phyloP scores from a whole-genome alignment of 2,797 vertebrate genomes.

The Brotula barbata region DNA sequence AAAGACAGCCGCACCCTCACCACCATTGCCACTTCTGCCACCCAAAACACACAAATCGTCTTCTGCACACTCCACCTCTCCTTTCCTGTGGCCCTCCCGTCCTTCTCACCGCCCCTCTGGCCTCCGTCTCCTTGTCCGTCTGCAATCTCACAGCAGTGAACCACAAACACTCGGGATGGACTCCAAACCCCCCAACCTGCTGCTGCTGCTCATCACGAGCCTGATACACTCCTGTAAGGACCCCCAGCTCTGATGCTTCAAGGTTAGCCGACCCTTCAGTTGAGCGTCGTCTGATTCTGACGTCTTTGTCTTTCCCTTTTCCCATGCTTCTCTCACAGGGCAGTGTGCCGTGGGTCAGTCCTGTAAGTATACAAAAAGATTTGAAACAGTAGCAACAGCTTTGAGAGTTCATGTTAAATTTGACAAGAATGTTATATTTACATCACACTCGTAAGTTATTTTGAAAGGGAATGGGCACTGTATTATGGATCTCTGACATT shows the following conservation, averaged over 20 bases:
- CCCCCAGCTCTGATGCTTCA: slow-evolving; percentile 7
- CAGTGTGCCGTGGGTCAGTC: slow-evolving; percentile 42
- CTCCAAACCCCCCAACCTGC: slow-evolving; percentile 45
- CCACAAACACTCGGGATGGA: slow-evolving; percentile 60
- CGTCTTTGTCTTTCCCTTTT: slow-evolving; percentile 20
- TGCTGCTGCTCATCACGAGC: slow-evolving; percentile 49
- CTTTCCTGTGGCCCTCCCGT: slow-evolving; percentile 41
- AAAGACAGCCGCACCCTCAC: slow-evolving; percentile 16
- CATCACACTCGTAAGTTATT: slow-evolving; percentile 14
- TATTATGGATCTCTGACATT: slow-evolving; percentile 26
- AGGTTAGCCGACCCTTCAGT: slow-evolving; percentile 13
- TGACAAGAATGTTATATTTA: slow-evolving; percentile 41
- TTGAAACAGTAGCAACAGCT: slow-evolving; percentile 23
- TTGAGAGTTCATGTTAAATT: slow-evolving; percentile 30
- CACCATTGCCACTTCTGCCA: neutral
- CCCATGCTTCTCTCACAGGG: slow-evolving; percentile 41
- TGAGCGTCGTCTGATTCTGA: slow-evolving; percentile 14
- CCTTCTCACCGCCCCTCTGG: slow-evolving; percentile 25
- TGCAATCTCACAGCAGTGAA: slow-evolving; percentile 18
- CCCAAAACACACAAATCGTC: neutral
- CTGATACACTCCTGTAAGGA: slow-evolving; percentile 64
- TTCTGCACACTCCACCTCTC: slow-evolving; percentile 54
- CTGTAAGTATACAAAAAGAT: slow-evolving; percentile 57
- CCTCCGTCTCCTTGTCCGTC: slow-evolving; percentile 16
- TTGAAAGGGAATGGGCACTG: slow-evolving; percentile 16